Base-by-base conservation (phyloP, 1,140 invertebrate genomes). In the Agrilus planipennis region DNA sequence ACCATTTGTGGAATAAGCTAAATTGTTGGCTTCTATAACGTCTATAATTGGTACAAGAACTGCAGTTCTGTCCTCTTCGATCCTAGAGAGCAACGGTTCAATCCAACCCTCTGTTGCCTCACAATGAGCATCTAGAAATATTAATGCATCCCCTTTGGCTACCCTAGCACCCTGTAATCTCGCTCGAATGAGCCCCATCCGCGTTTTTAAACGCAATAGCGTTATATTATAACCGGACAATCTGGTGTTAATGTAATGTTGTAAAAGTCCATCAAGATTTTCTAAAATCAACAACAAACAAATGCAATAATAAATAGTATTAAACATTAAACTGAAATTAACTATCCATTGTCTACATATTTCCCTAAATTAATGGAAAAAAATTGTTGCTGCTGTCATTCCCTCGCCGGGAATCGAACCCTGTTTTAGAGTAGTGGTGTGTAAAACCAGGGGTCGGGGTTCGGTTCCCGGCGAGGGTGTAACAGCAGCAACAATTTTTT, bases 71-170 rank as follows among this genome's bases (percentile, higher is more conserved):
- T 90, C 83, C 47, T 90, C 76, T 56, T 81, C 77, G 44, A 94
- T 85, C 42, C 88, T 67, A 45, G 81, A 71, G 29, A 96, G 63
- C 30, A 96, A 61, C 2, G 92, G 92, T 58, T 93, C 81, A 39
- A 92, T 68, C 88, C 87, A 92, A 53, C 79, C 71, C 34, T 68
- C 54, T 42, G 74, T 79, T n/a, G 76, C 77, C 73, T 96, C 91
- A 68, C 90, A 94, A 62, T 96, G 92, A n/a, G 90, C 88, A 67
- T 96, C 92, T 23, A 94, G 69, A 62, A 95, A 94, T n/a, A 93
- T 71, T 12, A 96, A 64, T 15, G 90, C 84, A 60, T 93, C 79
- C 0, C 87, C 89, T 16, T 60, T 69, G 5, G 89, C 85, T 31
- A 68, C 64, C 35, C 76, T 69, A 2, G 89, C 89, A 16, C 90